phyloP scores from a whole-genome alignment of 2,113 vertebrate species.

The Oreochromis tanganicae region DNA sequence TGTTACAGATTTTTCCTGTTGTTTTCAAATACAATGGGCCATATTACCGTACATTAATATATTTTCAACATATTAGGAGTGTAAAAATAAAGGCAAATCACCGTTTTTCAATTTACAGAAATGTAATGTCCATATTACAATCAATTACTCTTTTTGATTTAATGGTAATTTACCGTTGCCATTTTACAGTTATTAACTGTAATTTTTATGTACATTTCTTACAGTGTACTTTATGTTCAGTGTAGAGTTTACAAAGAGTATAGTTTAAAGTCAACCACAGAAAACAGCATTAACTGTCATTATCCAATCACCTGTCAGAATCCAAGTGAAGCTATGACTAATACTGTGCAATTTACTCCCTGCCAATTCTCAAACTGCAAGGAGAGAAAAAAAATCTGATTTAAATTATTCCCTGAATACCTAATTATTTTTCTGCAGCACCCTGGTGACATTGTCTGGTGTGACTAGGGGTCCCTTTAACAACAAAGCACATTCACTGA shows the following conservation, averaged over 20 bases:
- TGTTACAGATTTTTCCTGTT: no score
- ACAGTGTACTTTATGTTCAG: not conserved
- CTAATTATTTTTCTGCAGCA: constrained; percentile 25
- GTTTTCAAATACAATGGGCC: no score
- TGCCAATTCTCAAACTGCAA: not conserved
- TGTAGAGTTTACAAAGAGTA: not conserved
- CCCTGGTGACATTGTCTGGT: not conserved
- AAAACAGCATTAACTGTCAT: not conserved
- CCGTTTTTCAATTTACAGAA: no score
- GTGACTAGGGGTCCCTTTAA: not conserved
- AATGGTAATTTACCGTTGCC: no score
- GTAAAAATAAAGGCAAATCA: no score
- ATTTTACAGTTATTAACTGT: no score
- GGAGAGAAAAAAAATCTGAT: not conserved
- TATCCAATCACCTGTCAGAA: not conserved
- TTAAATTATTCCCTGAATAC: constrained; percentile 7
- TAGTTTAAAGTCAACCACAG: not conserved
- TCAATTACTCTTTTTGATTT: no score
- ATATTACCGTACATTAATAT: no score
- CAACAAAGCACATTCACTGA: not conserved
- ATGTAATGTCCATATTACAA: no score
- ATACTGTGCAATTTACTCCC: not conserved
- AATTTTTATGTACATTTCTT: no score
- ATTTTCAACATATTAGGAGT: no score
- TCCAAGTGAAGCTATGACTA: not conserved